Evolutionary conservation across 2,888 invertebrate species (phyloP).

Genomic region (Falcaria lacertinaria): DNA sequence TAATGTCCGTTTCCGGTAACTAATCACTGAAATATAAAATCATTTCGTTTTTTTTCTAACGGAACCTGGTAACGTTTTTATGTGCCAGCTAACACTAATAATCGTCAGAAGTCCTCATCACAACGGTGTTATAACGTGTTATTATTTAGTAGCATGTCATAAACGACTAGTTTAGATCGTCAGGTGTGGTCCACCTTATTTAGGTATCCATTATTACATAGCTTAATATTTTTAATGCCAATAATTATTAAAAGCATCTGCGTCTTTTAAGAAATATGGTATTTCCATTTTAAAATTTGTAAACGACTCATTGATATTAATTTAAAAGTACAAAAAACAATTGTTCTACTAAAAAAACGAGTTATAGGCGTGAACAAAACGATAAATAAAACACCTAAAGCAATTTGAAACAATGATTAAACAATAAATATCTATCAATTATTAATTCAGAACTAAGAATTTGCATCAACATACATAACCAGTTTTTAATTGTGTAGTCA

Average conservation of each 20-base stretch:
- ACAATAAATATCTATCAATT: background rate
- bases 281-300: background rate
- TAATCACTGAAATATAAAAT: constrained; percentile 57
- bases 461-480: too few species aligned
- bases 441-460: too few species aligned
- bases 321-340: too few species aligned
- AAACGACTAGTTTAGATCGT: constrained; percentile 15
- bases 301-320: too few species aligned
- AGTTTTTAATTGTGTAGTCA: too few species aligned
- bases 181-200: constrained; percentile 45
- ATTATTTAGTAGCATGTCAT: constrained; percentile 48
- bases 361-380: background rate
- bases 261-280: too few species aligned
- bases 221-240: background rate
- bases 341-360: background rate
- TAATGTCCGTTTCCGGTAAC: constrained; percentile 73
- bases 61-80: constrained; percentile 60
- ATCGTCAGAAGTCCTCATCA: constrained; percentile 51
- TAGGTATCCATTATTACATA: background rate
- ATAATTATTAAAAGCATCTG: too few species aligned
- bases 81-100: constrained; percentile 66
- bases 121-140: constrained; percentile 54
- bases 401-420: background rate
- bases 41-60: constrained; percentile 39
- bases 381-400: background rate